Conservation (phyloP, 2,113 vertebrate genomes). For the Piliocolobus tephrosceles region DNA sequence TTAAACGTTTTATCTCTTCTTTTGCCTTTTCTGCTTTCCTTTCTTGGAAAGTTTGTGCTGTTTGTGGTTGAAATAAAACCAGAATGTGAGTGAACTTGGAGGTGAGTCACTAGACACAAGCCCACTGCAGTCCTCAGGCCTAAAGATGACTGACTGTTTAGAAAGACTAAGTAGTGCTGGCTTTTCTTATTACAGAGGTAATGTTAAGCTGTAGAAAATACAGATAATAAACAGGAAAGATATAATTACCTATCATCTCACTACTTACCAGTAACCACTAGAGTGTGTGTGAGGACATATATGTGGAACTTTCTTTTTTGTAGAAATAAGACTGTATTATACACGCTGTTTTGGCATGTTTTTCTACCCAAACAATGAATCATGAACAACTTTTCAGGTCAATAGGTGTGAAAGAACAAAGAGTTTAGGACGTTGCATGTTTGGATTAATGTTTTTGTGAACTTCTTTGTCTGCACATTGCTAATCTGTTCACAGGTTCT, state of each 20-base stretch:
- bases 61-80: not conserved
- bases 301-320: not conserved
- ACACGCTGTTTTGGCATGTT: not conserved
- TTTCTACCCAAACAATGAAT: not conserved
- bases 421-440: not conserved
- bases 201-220: not conserved
- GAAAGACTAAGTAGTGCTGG: not conserved
- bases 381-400: not conserved
- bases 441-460: not conserved
- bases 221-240: not conserved
- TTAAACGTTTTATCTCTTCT: not conserved
- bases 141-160: rapidly evolving
- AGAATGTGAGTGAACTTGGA: not conserved
- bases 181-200: not conserved
- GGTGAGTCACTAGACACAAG: not conserved
- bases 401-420: not conserved
- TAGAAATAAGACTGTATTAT: not conserved
- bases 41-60: not conserved
- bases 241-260: not conserved
- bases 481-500: not conserved
- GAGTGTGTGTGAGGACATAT: not conserved
- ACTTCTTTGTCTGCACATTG: not conserved
- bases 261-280: not conserved
- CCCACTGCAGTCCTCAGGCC: not conserved
- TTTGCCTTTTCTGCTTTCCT: not conserved